phyloP scores from a whole-genome alignment of 2,797 vertebrate genomes.

The Pteronotus mesoamericanus region DNA sequence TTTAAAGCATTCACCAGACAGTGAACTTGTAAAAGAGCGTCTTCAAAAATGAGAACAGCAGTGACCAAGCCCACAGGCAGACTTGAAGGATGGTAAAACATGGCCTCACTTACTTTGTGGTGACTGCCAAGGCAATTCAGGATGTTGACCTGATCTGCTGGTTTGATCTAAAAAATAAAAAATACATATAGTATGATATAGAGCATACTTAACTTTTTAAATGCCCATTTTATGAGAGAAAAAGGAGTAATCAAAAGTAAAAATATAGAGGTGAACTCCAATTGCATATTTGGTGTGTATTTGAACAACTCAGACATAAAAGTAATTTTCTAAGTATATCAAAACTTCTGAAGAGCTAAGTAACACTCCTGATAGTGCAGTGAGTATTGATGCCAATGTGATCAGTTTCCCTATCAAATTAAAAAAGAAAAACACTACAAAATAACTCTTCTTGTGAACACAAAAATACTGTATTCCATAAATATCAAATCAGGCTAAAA shows the following conservation, averaged over 20 bases:
- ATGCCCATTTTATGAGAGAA: not conserved
- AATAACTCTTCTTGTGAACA: not conserved
- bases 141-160: not conserved
- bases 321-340: not conserved
- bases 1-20: conserved; percentile 31
- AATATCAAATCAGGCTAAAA: not conserved
- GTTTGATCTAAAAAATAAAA: conserved; percentile 43
- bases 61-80: not conserved
- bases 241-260: not conserved
- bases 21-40: not conserved
- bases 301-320: not conserved
- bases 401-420: not conserved
- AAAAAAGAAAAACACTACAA: conserved; percentile 37
- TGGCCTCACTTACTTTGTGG: conserved; percentile 40
- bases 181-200: not conserved
- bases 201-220: not conserved
- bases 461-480: not conserved
- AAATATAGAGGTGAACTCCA: conserved; percentile 6
- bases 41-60: not conserved
- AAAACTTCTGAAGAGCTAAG: not conserved
- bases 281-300: not conserved
- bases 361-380: not conserved
- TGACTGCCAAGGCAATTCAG: conserved; percentile 37
- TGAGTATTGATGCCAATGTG: not conserved
- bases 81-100: not conserved